Percentiles rank a stretch among this genome's conserved stretches.
phyloP scores from a whole-genome alignment of 1,140 invertebrate genomes.

The Holotrichia oblita region DNA sequence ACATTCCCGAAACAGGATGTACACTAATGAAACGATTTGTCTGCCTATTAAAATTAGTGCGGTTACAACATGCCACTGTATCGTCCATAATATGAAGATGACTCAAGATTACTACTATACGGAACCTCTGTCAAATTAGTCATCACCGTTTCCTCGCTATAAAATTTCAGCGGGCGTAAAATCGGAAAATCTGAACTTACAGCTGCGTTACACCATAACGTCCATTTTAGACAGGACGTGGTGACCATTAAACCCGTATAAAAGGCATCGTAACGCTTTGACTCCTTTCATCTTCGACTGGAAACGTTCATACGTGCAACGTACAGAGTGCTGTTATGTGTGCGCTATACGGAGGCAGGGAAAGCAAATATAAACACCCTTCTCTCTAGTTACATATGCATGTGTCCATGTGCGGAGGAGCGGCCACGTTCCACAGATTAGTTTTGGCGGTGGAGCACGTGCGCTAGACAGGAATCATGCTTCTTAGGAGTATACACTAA shows the following conservation, averaged over 20 bases:
- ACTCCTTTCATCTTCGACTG: neutral
- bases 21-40: too few relatives aligned
- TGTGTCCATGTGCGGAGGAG: neutral
- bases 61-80: neutral
- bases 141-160: neutral
- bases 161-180: neutral
- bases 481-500: neutral
- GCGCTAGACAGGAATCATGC: constrained; percentile 5
- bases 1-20: too few relatives aligned
- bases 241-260: constrained; percentile 2
- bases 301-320: neutral
- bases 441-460: constrained; percentile 11
- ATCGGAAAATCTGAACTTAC: neutral
- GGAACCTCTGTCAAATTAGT: constrained; percentile 21
- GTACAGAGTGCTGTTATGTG: neutral
- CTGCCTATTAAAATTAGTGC: neutral
- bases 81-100: neutral
- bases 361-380: neutral
- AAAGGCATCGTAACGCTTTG: neutral
- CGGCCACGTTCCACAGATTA: neutral
- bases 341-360: neutral
- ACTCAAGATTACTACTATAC: neutral
- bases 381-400: neutral
- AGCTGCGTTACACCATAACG: constrained; percentile 22
- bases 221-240: constrained; percentile 25